A percentile compares a stretch with the other conserved stretches of the same genome.
Evolutionary conservation across 1,140 invertebrate species (phyloP).

Genomic region (Panagrolaimus sp.): DNA sequence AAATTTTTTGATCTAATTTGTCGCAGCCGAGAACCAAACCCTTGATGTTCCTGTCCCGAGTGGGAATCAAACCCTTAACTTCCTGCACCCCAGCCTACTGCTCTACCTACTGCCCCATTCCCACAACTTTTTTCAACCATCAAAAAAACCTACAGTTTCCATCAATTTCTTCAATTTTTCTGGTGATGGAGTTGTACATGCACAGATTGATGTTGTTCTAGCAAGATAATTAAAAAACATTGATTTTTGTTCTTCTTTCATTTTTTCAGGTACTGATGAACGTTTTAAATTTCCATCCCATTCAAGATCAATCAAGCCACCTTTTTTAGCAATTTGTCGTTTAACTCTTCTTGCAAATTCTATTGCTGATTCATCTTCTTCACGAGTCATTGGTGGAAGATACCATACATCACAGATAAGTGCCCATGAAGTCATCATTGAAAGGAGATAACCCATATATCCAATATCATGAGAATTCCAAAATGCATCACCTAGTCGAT

Average conservation of each 20-base stretch:
- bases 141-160: constrained; percentile 5
- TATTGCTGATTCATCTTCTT: constrained; percentile 60
- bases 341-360: constrained; percentile 62
- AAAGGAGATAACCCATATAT: constrained; percentile 86
- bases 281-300: constrained; percentile 58
- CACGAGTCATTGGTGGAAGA: constrained; percentile 74
- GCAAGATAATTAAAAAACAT: constrained; percentile 35
- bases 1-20: too few species aligned
- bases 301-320: constrained; percentile 62
- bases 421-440: constrained; percentile 98
- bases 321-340: constrained; percentile 60
- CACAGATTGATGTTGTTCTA: constrained; percentile 37
- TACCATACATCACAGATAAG: constrained; percentile 99
- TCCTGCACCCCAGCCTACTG: too few species aligned
- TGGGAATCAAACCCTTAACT: too few species aligned
- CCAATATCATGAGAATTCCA: constrained; percentile 82
- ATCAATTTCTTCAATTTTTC: constrained; percentile 18
- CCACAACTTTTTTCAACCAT: too few species aligned
- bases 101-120: too few species aligned
- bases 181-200: constrained; percentile 12
- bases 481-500: constrained; percentile 92
- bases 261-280: constrained; percentile 47
- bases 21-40: too few species aligned
- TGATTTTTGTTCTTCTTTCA: constrained; percentile 43
- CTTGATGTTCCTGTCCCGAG: too few species aligned